phyloP scores from a whole-genome alignment of 2,888 invertebrate species.

The Lochmaea capreae region DNA sequence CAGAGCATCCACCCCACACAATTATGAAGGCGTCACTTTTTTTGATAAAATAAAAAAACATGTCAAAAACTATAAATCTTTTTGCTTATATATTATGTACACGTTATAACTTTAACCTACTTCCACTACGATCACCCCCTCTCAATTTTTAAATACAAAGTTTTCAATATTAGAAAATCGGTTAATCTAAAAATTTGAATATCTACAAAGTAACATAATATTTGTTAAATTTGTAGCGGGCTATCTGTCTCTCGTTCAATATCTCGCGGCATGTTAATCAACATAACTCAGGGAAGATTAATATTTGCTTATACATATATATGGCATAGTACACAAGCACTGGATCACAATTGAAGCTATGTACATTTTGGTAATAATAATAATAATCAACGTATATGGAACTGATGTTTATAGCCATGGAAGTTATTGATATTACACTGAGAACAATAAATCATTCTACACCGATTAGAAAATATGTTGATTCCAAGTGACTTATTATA shows the following conservation, averaged over 20 bases:
- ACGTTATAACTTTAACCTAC: no score
- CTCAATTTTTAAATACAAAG: no score
- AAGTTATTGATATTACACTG: background rate
- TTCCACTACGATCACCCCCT: no score
- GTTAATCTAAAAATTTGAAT: background rate
- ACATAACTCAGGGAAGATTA: conserved; percentile 14
- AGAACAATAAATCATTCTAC: background rate
- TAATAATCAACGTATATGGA: conserved; percentile 6
- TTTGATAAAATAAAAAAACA: no score
- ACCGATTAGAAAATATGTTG: no score
- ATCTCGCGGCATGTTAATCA: conserved; percentile 15
- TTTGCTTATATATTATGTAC: no score
- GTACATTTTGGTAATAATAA: conserved; percentile 9
- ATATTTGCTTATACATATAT: background rate
- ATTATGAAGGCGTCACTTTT: no score
- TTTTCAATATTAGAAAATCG: no score
- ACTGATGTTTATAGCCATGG: background rate
- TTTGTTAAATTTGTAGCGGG: background rate
- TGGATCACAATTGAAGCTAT: conserved; percentile 10
- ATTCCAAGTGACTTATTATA: no score
- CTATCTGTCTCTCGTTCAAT: background rate
- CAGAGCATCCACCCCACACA: no score
- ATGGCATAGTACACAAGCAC: conserved; percentile 10
- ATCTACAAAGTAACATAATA: background rate
- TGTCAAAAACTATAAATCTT: no score